Base-by-base conservation (phyloP, 2,888 invertebrate species). In the Platycheirus albimanus region DNA sequence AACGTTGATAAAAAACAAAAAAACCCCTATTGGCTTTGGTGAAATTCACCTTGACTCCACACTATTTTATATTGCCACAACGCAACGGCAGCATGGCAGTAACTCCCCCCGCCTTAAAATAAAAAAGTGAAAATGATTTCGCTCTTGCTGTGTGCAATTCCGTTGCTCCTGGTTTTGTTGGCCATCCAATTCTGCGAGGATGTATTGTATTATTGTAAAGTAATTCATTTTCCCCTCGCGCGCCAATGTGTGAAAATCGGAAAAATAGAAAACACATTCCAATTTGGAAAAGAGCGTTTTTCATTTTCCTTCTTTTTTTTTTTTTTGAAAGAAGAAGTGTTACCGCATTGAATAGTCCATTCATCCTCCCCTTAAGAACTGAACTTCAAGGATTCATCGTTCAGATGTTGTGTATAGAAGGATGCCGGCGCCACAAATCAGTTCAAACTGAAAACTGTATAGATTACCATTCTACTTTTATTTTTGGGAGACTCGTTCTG, bases 261-360 rank as follows among this genome's bases (percentile, higher is more conserved):
- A 30, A 76, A 76, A 71, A 67, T 66, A 61, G 61, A 77, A 71
- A 78, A 83, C 69, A 78, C 78, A 72, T 78, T 78, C 67, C 83
- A 74, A 69, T 74, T 78, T 72, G 17, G 78, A 72, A 83, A 78
- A 74, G 63, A 78, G 67, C 78, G 78, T 52, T 78, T 56, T 78
- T 72, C 38, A 61, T 51, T 33, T 54, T 54, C n/a, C 17, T 30
- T 20, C 15, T 24, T 10, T 17, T 41, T 41, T 41, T 30, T 67
- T 28, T 38, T 24, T 24, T 63, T n/a, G n/a, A n/a, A n/a, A n/a
- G n/a, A 43, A 30, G 56, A 76, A 80, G 80, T 76, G 76, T 80
- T 70, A 70, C 76, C 76, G 20, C 70, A 49, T 43, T 8, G 20
- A 17, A 17, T 30, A 45, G 17, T 61, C 43, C 15, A 54, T 45